These are phyloP conservation scores for Labrus mixtus DNA, from an alignment of 2,113 vertebrate genomes.

Conservation along the genomic window DNA sequence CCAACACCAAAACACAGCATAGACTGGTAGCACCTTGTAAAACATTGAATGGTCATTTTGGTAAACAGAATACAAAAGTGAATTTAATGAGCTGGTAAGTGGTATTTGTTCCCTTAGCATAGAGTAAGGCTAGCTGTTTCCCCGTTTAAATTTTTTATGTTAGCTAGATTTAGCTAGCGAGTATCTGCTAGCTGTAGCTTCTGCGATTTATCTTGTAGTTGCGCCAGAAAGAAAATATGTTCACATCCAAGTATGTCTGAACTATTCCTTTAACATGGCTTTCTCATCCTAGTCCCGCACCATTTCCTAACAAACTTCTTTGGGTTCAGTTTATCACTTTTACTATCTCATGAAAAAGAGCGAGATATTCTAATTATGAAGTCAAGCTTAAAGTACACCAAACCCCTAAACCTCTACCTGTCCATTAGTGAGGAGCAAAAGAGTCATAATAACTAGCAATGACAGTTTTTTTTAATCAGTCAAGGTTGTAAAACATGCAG, in stretches of 20 bases:
- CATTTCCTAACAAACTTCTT: conserved; percentile 23
- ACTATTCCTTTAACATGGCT: conserved; percentile 22
- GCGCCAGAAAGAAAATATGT: background rate
- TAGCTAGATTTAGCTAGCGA: conserved; percentile 1
- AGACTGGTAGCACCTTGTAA: no score
- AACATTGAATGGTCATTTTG: background rate
- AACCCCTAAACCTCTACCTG: conserved; percentile 11
- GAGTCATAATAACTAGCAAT: background rate
- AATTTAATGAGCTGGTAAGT: background rate
- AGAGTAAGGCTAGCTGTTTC: background rate
- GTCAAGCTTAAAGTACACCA: conserved; percentile 14
- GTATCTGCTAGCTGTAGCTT: background rate
- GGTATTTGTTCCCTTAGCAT: background rate
- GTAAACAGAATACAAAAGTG: background rate
- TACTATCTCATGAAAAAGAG: background rate
- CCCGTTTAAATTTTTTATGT: background rate
- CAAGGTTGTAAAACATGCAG: background rate
- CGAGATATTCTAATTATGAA: background rate
- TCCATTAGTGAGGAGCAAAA: background rate
- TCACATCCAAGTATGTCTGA: background rate
- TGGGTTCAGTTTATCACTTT: conserved; percentile 30
- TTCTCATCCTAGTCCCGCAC: conserved; percentile 22
- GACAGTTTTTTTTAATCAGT: background rate
- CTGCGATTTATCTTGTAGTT: background rate
- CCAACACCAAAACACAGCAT: no score